These are phyloP conservation scores for Hyposoter didymator DNA, from an alignment of 2,888 invertebrate genomes.

Conservation along the genomic window DNA sequence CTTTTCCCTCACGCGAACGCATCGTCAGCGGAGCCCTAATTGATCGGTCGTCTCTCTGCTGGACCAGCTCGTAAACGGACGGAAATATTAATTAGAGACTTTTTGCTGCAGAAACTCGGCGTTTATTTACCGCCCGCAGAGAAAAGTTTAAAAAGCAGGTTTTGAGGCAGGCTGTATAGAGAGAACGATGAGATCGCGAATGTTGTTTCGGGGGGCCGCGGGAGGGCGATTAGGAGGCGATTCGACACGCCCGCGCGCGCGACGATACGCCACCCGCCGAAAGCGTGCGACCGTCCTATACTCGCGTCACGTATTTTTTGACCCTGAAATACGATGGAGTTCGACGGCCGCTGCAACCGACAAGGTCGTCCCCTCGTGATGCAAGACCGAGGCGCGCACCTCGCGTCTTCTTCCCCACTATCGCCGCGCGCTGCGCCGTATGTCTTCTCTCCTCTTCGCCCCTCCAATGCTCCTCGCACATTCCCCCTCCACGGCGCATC, in stretches of 20 bases:
- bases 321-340: slow-evolving; percentile 77
- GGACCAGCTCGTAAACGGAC: no score
- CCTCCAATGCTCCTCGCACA: not conserved
- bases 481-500: slow-evolving; percentile 5
- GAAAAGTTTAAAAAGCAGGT: not conserved
- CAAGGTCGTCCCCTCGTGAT: slow-evolving; percentile 78
- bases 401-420: slow-evolving; percentile 51
- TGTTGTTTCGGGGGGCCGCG: slow-evolving; percentile 3
- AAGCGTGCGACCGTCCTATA: slow-evolving; percentile 61
- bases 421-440: slow-evolving; percentile 27
- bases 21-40: no score
- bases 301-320: slow-evolving; percentile 75
- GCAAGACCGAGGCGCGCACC: slow-evolving; percentile 73
- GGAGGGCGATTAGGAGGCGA: slow-evolving; percentile 33
- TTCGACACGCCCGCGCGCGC: slow-evolving; percentile 51
- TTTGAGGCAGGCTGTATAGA: not conserved
- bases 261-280: slow-evolving; percentile 39
- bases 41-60: no score
- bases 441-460: slow-evolving; percentile 2
- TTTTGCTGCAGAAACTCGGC: not conserved
- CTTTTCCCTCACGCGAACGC: no score
- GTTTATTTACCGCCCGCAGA: not conserved
- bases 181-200: not conserved
- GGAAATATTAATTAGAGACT: not conserved
- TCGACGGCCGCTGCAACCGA: slow-evolving; percentile 77